Evolutionary conservation across 2,888 invertebrate species (phyloP).

Genomic region (Aporophyla lueneburgensis): DNA sequence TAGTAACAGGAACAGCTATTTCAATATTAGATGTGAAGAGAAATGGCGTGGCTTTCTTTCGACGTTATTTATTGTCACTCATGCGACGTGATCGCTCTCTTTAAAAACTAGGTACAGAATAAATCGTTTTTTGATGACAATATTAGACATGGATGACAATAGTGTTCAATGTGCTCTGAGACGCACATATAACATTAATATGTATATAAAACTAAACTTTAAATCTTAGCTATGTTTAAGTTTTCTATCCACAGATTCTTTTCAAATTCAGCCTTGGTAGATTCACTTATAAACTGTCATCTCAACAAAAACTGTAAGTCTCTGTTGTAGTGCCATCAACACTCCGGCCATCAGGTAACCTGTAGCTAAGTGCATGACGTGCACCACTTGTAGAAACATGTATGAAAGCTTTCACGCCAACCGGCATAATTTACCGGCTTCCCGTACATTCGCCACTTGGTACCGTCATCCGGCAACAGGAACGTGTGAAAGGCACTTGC

Average conservation of each 20-base stretch:
- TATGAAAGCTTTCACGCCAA: not conserved
- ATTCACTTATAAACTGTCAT: not conserved
- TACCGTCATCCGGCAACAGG: not conserved
- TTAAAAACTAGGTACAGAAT: not conserved
- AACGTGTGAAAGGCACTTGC: slow-evolving; percentile 2
- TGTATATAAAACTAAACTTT: not conserved
- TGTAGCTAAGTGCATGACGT: not conserved
- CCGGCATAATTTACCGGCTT: not conserved
- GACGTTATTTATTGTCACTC: slow-evolving; percentile 6
- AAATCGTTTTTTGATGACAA: slow-evolving; percentile 8
- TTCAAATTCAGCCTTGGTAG: not conserved
- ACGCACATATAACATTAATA: not conserved
- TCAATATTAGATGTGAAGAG: slow-evolving; percentile 11
- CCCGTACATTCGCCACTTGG: not conserved
- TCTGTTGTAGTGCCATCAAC: not conserved
- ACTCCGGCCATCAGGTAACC: not conserved
- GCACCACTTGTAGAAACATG: too few relatives aligned
- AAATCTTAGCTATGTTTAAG: not conserved
- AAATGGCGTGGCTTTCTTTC: not conserved
- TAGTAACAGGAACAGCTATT: not conserved
- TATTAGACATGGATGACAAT: not conserved
- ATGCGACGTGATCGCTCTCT: slow-evolving; percentile 4
- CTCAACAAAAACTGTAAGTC: not conserved
- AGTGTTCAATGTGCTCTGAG: not conserved
- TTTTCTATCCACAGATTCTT: not conserved